A percentile compares a stretch with the other conserved stretches of the same genome.
These are phyloP conservation scores for Acrossocheilus wenchowensis DNA, from an alignment of 2,797 vertebrate species.

Conservation along the genomic window DNA sequence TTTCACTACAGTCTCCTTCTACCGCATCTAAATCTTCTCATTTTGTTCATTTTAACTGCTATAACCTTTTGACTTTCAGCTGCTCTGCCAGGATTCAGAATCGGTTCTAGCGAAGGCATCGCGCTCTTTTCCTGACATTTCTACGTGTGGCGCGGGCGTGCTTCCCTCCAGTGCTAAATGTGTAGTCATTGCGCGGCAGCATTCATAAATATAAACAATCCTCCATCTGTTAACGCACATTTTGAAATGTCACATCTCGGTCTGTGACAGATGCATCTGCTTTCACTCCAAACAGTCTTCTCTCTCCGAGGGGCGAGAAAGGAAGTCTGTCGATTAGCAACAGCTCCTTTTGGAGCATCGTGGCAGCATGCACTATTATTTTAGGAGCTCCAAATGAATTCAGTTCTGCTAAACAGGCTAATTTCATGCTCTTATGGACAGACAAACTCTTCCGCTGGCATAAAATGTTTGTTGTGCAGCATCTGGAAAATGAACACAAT, in stretches of 20 bases:
- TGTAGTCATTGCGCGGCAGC: conserved; percentile 49
- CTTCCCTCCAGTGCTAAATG: conserved; percentile 51
- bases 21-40: background rate
- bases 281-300: conserved; percentile 49
- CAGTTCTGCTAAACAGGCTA: conserved; percentile 62
- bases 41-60: conserved; percentile 30
- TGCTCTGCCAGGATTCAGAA: conserved; percentile 39
- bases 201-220: conserved; percentile 64
- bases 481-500: conserved; percentile 52
- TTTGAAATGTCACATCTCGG: conserved; percentile 55
- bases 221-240: conserved; percentile 57
- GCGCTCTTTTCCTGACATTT: conserved; percentile 44
- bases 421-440: conserved; percentile 64
- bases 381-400: conserved; percentile 65
- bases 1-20: background rate
- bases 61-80: conserved; percentile 2
- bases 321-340: conserved; percentile 51
- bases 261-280: conserved; percentile 52
- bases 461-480: conserved; percentile 54
- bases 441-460: conserved; percentile 57
- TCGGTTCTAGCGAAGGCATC: conserved; percentile 20
- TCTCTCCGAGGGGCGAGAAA: conserved; percentile 39
- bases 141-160: background rate
- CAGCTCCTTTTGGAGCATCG: conserved; percentile 39
- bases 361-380: conserved; percentile 58